Evolutionary conservation across 2,797 vertebrate genomes (phyloP), one percentile per base, ranked within the genome.

Genomic region (Euphonia xanthogaster): DNA sequence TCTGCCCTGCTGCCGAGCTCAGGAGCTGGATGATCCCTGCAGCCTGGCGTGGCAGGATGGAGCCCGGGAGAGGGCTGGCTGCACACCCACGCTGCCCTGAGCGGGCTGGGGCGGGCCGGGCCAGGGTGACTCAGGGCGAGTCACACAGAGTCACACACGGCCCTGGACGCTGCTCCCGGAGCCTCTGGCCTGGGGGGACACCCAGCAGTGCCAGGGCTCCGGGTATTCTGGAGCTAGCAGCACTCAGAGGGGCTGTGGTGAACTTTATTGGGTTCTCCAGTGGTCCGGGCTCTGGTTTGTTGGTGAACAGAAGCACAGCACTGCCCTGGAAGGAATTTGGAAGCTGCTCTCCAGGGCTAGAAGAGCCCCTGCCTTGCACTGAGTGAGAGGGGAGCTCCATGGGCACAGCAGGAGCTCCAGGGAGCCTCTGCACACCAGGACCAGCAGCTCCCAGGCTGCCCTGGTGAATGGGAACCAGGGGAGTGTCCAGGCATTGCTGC

Each of bases 101-200:
- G 22, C 5, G 23, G n/a, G 54, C 40, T 47, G 25, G 27, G 73
- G 89, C 63, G 15, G 67, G 82, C 74, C 3, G 73, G 51, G 48
- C 79, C 66, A 1, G 7, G 54, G 80, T 96, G 96, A 97, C 95
- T 95, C 96, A 91, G 93, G 89, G 33, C 57, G 61, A 96, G 92
- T 96, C 48, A 50, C 50, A 19, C 50, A 75, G 55, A 92, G 88
- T 96, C 96, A 96, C 62, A 1, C 83, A 2, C 1, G 0, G 80
- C 61, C 31, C 77, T 17, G 63, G 53, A 65, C 0, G 3, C 73
- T 72, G 16, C 75, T 94, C 86, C 13, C 1, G 4, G 66, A 95
- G 89, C 13, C 2, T 3, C 45, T 4, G 25, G 5, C 44, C 71
- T 6, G 31, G 3, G 10, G 39, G 48, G 48, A 81, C 9, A 3